Base-by-base conservation (phyloP, 2,888 invertebrate genomes). In the Sphaerolaimus hirsutus region DNA sequence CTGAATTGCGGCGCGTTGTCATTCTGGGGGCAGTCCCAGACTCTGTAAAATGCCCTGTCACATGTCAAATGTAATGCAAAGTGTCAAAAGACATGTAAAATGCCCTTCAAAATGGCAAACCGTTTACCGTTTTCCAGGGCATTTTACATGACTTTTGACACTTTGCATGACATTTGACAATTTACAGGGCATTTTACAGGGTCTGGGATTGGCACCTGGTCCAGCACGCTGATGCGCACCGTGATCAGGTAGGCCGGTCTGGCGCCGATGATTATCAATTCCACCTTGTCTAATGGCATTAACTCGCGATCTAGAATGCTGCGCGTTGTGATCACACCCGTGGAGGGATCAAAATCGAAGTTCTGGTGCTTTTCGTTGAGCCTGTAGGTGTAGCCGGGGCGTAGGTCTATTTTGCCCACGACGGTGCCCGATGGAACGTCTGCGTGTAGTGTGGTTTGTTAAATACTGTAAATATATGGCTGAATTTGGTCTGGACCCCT, bases 1-100 rank as follows among this genome's bases (percentile, higher is more conserved):
- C 84, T 86, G 68, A 91, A 93, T 60, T 78, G 78, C 0, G 91
- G 93, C 50, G 77, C 73, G 68, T 91, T 89, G 69, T 93, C 91
- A 68, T 93, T 93, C 45, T 84, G 74, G 67, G 93, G 91, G 25
- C 78, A 69, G 32, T 91, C 79, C 44, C 78, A 72, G 55, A 91
- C 80, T 55, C n/a, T n/a, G n/a, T n/a, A n/a, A n/a, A n/a, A n/a
- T n/a, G n/a, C n/a, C n/a, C n/a, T n/a, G n/a, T n/a, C n/a, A n/a
- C n/a, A n/a, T n/a, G n/a, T n/a, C n/a, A n/a, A n/a, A n/a, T n/a
- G n/a, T n/a, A n/a, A n/a, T n/a, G n/a, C n/a, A n/a, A n/a, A n/a
- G n/a, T n/a, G n/a, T n/a, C n/a, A n/a, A n/a, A n/a, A n/a, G n/a
- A n/a, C n/a, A n/a, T n/a, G n/a, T n/a, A n/a, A n/a, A n/a, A n/a